Percentiles rank a stretch among this genome's conserved stretches.
These are phyloP conservation scores for Lepidothrix coronata DNA, from an alignment of 2,113 vertebrate genomes.

Conservation along the genomic window DNA sequence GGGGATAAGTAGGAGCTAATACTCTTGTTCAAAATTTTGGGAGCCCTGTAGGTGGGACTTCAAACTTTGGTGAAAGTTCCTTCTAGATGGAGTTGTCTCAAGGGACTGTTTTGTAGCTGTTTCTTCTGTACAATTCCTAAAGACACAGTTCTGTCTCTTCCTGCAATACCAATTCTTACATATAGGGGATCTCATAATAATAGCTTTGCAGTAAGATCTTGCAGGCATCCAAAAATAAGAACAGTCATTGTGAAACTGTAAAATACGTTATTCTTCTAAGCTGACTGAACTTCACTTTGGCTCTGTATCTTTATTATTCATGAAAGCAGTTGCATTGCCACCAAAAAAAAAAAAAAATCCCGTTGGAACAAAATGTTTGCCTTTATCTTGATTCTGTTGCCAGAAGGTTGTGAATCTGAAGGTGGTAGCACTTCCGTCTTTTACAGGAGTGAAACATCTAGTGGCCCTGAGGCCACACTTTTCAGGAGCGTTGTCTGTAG, in stretches of 20 bases:
- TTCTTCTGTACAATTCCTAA: not conserved
- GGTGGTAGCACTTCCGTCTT: not conserved
- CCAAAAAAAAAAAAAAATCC: not conserved
- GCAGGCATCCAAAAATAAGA: not conserved
- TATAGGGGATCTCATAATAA: not conserved
- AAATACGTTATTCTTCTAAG: not conserved
- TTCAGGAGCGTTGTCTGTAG: not conserved
- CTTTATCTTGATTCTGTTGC: not conserved
- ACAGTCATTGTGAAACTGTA: not conserved
- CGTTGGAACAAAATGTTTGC: not conserved
- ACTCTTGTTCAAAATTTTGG: not conserved
- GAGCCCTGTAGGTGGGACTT: not conserved
- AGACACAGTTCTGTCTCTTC: not conserved
- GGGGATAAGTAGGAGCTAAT: not conserved
- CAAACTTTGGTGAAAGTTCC: accelerated
- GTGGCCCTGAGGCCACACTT: not conserved
- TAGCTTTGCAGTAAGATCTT: not conserved
- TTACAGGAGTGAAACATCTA: not conserved
- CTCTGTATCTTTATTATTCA: not conserved
- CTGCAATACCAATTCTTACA: not conserved
- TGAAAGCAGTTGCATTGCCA: not conserved
- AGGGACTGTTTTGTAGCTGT: not conserved
- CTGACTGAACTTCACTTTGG: not conserved
- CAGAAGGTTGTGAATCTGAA: not conserved
- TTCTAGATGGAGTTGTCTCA: not conserved